Evolutionary conservation across 2,797 vertebrate genomes (phyloP).

Genomic region (Gymnocypris eckloni): DNA sequence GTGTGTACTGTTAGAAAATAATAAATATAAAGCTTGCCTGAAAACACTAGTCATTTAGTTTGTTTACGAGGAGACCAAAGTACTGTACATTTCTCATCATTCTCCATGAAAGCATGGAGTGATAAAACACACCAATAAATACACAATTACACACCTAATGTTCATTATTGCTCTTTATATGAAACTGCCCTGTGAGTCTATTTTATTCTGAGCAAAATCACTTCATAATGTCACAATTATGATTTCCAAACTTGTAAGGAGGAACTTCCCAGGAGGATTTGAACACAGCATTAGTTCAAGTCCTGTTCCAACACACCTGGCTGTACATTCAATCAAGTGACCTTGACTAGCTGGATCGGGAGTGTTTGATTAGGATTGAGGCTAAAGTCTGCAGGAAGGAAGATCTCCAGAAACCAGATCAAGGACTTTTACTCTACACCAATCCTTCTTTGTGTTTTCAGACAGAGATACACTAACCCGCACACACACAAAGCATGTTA

Average conservation of each 20-base stretch:
- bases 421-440: constrained; percentile 8
- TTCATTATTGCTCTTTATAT: background rate
- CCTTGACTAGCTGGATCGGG: background rate
- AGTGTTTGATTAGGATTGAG: background rate
- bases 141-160: constrained; percentile 4
- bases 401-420: constrained; percentile 16
- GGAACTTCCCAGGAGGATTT: background rate
- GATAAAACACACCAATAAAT: background rate
- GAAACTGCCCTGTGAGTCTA: background rate
- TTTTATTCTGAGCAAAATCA: background rate
- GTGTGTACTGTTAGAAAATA: too few relatives aligned
- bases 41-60: background rate
- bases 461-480: constrained; percentile 49
- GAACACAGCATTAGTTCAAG: background rate
- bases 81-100: background rate
- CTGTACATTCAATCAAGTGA: background rate
- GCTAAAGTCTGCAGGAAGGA: background rate
- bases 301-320: background rate
- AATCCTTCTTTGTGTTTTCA: constrained; percentile 3
- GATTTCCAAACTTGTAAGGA: background rate
- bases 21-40: background rate
- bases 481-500: constrained; percentile 48
- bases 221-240: background rate
- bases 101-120: background rate
- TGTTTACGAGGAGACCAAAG: background rate